Evolutionary conservation across 2,888 invertebrate species (phyloP), one percentile per base, ranked within the genome.

Genomic region (Myopa tessellatipennis): DNA sequence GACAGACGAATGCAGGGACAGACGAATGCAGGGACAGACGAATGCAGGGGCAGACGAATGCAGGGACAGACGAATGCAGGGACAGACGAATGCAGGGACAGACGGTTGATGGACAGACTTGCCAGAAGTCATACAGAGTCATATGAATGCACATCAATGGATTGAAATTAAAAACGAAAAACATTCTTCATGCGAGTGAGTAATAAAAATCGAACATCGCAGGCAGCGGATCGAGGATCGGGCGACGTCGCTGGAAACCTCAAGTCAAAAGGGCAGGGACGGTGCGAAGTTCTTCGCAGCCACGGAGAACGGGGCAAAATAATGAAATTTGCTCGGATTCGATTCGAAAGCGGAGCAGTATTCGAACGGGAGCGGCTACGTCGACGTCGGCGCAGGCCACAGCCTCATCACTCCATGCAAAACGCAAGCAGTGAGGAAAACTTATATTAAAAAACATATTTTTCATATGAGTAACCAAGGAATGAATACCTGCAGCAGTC

Each of bases 231-330:
- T 14, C n/a, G 72, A 18, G 8, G 10, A 36, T 14, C 6, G 68
- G 36, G 4, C 14, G 34, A 36, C n/a, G 58, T 4, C 40, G 61
- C 58, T 74, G n/a, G 14, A 74, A 61, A 67, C 63, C 60, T 34
- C 50, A 76, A 78, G 76, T 78, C 74, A 78, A 74, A 63, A 76
- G 78, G 68, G 78, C 78, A 76, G 68, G 36, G 34, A 73, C 50
- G 69, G 50, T 69, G 73, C 70, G 52, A 78, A 73, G 76, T 72
- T 73, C 60, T 63, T 74, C 61, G 65, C 36, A 38, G 65, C 50
- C 36, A 61, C 18, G 36, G 55, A 55, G 14, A 69, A 10, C 26
- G 70, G 16, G 63, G 60, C 63, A 52, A 71, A 55, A 76, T 71
- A 75, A 78, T 50, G 50, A 65, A 65, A 65, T 65, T 74, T 50